Percentiles rank a stretch among this genome's conserved stretches.
Conservation (phyloP, 2,113 vertebrate genomes). For the Protomyctophum bolini region DNA sequence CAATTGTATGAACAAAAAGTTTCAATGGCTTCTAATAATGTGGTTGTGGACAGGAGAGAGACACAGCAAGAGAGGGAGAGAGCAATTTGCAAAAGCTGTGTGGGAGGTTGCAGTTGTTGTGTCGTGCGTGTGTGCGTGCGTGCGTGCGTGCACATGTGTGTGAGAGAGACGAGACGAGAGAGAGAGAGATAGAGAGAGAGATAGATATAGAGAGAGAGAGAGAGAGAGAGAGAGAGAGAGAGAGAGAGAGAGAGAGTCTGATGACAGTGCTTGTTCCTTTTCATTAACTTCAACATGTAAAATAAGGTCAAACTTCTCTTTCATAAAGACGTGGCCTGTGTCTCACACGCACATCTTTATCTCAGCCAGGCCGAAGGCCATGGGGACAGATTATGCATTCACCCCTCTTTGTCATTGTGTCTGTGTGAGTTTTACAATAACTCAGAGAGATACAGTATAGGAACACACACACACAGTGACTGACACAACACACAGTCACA, state of each 20-base stretch:
- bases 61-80: too few relatives aligned
- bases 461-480: too few relatives aligned
- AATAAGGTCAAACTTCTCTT: conserved; percentile 71
- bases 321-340: conserved; percentile 39
- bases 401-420: too few relatives aligned
- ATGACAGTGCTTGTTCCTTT: conserved; percentile 72
- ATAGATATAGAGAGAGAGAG: background rate
- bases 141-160: background rate
- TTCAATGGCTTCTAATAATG: too few relatives aligned
- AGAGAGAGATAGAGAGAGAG: conserved; percentile 1
- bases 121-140: background rate
- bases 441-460: too few relatives aligned
- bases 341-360: background rate
- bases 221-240: conserved; percentile 5
- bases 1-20: conserved; percentile 19
- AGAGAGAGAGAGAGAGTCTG: conserved; percentile 38
- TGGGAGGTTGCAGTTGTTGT: background rate
- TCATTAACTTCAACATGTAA: conserved; percentile 73
- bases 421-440: too few relatives aligned
- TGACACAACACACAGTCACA: too few relatives aligned
- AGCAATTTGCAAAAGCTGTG: too few relatives aligned
- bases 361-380: too few relatives aligned
- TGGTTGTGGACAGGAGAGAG: background rate
- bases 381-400: too few relatives aligned
- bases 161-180: background rate